These are phyloP conservation scores for Falco berigora DNA, from an alignment of 2,797 vertebrate genomes.

Conservation along the genomic window DNA sequence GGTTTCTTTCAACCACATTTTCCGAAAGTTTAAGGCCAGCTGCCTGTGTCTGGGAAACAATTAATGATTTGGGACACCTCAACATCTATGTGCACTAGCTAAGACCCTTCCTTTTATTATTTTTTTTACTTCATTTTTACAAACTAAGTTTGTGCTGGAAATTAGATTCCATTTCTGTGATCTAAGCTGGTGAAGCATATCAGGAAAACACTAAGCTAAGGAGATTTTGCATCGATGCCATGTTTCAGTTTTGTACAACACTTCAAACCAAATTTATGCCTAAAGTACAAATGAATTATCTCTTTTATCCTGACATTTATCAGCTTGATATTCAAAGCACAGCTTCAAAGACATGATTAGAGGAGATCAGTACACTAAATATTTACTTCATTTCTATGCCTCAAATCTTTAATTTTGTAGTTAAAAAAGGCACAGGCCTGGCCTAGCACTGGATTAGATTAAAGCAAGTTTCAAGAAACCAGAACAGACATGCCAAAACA, in stretches of 20 bases:
- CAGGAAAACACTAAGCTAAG: background rate
- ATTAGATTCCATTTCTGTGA: background rate
- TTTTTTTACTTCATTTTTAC: background rate
- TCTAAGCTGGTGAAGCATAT: background rate
- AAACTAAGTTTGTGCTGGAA: background rate
- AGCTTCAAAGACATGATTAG: conserved; percentile 46
- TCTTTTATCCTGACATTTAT: conserved; percentile 50
- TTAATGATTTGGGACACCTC: background rate
- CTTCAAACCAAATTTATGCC: background rate
- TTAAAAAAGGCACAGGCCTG: conserved; percentile 8
- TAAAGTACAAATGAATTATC: conserved; percentile 17
- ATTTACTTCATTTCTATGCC: conserved; percentile 48
- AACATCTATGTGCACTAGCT: background rate
- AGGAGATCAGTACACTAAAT: conserved; percentile 19
- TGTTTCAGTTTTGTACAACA: background rate
- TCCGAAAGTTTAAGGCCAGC: background rate
- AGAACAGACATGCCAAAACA: conserved; percentile 21
- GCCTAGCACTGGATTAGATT: background rate
- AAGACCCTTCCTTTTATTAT: background rate
- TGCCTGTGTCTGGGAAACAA: background rate
- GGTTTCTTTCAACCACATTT: background rate
- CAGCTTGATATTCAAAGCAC: conserved; percentile 29
- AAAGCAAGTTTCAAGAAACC: conserved; percentile 12
- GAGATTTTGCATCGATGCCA: background rate
- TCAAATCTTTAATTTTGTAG: conserved; percentile 34